phyloP scores from a whole-genome alignment of 1,140 invertebrate genomes.

The Prorops nasuta region DNA sequence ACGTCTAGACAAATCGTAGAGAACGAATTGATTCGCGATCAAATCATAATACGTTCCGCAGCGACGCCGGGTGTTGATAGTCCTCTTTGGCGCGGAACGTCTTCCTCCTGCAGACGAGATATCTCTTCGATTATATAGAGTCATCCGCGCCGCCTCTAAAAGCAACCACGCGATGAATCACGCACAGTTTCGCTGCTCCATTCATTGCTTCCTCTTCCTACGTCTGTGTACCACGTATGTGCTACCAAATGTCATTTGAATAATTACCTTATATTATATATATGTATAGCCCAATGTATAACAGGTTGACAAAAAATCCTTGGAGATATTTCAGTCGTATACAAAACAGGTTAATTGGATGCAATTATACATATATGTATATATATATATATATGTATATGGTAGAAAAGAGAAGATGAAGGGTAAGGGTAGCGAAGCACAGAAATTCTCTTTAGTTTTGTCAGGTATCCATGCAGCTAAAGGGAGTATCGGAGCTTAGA shows the following conservation, averaged over 20 bases:
- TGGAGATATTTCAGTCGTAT: too few species aligned
- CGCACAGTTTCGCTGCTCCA: slow-evolving; percentile 17
- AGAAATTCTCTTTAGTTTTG: background rate
- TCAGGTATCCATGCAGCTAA: background rate
- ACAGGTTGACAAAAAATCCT: too few species aligned
- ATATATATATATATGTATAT: too few species aligned
- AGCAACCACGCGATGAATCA: slow-evolving; percentile 22
- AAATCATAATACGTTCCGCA: slow-evolving; percentile 12
- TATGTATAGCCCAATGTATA: too few species aligned
- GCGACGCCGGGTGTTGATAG: background rate
- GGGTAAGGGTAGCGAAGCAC: too few species aligned
- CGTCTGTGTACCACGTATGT: slow-evolving; percentile 8
- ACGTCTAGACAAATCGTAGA: too few species aligned
- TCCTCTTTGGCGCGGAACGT: background rate
- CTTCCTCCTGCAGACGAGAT: background rate
- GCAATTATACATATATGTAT: too few species aligned
- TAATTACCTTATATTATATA: too few species aligned
- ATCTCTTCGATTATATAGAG: slow-evolving; percentile 27
- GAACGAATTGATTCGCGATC: slow-evolving; percentile 7
- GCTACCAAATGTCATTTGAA: too few species aligned
- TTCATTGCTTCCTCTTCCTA: slow-evolving; percentile 18
- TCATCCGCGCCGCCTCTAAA: slow-evolving; percentile 19
- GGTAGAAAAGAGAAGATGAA: too few species aligned
- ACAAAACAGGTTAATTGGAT: too few species aligned
- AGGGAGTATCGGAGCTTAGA: background rate